A percentile compares a stretch with the other conserved stretches of the same genome.
These are phyloP conservation scores for Mirza zaza DNA, from an alignment of 2,113 vertebrate genomes.

Conservation along the genomic window DNA sequence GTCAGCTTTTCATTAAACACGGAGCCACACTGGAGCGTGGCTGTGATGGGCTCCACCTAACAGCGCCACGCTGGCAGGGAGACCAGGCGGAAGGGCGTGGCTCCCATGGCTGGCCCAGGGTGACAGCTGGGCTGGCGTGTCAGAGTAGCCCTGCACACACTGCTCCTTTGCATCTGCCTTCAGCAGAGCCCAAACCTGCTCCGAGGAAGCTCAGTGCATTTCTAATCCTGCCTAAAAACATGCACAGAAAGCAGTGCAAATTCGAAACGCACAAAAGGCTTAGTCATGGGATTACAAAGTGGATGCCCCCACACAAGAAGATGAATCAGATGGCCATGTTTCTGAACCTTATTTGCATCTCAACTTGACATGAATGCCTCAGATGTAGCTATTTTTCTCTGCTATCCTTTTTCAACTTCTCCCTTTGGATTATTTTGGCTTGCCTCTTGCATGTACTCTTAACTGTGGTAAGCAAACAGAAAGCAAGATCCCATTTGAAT, in stretches of 20 bases:
- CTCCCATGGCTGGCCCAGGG: fast-evolving
- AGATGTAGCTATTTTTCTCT: neutral
- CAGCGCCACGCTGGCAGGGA: fast-evolving
- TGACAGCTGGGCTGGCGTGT: fast-evolving
- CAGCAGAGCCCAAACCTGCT: neutral
- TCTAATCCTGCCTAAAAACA: constrained; percentile 16
- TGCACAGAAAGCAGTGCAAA: neutral
- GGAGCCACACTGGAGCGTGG: neutral
- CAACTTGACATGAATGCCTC: neutral
- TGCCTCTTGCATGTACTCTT: neutral
- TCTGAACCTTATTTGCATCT: constrained; percentile 18
- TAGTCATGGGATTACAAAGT: neutral
- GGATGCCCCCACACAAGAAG: neutral
- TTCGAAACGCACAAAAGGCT: neutral
- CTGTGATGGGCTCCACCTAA: neutral
- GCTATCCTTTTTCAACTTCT: neutral
- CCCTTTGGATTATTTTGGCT: neutral
- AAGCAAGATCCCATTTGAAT: neutral
- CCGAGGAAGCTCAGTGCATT: neutral
- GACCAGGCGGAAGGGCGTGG: fast-evolving
- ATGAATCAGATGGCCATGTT: neutral
- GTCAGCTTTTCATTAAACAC: constrained; percentile 27
- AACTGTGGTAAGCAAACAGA: neutral
- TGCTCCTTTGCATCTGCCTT: neutral
- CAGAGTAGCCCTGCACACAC: neutral